phyloP scores from a whole-genome alignment of 2,888 invertebrate species.

The Mallateleia sp. region DNA sequence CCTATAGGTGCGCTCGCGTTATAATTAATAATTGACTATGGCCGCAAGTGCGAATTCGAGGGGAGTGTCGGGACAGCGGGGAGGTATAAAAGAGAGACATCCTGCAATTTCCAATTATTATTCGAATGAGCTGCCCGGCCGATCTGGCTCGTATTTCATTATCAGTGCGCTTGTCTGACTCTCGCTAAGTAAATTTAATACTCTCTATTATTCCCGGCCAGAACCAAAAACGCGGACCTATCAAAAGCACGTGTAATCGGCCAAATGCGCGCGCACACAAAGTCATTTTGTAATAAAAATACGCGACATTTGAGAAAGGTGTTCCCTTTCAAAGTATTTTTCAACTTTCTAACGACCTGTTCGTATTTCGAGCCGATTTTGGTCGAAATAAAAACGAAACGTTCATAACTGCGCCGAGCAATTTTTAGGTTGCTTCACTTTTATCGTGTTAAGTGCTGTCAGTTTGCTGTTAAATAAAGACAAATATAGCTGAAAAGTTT shows the following conservation, averaged over 20 bases:
- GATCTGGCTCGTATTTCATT: conserved; percentile 75
- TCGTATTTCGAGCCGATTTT: conserved; percentile 11
- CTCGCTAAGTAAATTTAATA: conserved; percentile 71
- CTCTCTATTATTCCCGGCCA: conserved; percentile 62
- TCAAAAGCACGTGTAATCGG: conserved; percentile 33
- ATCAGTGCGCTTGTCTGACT: conserved; percentile 66
- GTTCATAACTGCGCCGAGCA: too few relatives aligned
- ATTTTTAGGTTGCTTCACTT: background rate
- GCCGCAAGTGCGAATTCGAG: conserved; percentile 54
- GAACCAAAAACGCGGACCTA: conserved; percentile 41
- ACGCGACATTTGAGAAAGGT: conserved; percentile 32
- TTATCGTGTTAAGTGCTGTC: background rate
- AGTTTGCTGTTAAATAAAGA: background rate
- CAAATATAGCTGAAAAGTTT: background rate
- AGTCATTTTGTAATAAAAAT: conserved; percentile 37
- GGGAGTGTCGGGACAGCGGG: conserved; percentile 20
- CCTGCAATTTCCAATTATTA: conserved; percentile 74
- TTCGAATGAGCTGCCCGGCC: conserved; percentile 68
- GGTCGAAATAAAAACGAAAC: conserved; percentile 6
- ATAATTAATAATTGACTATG: conserved; percentile 74
- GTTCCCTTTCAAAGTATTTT: conserved; percentile 20
- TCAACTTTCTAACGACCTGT: conserved; percentile 8
- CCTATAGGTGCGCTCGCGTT: conserved; percentile 36
- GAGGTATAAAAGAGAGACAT: conserved; percentile 66
- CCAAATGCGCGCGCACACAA: background rate